Conservation (phyloP, 2,888 invertebrate species). For the Malacosoma neustria region DNA sequence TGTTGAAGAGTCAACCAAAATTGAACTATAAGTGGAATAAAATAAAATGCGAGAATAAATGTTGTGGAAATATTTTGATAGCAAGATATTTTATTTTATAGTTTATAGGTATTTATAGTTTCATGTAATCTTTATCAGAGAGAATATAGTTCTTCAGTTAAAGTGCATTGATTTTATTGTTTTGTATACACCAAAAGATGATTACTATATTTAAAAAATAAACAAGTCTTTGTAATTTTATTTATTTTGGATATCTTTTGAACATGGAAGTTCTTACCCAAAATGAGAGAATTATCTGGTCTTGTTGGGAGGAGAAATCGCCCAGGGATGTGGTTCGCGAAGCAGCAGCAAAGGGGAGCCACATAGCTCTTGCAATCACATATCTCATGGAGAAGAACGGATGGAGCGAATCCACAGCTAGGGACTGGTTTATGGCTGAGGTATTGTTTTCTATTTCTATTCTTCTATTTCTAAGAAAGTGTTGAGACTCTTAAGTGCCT, state of each 20-base stretch:
- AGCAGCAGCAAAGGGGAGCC: slow-evolving; percentile 79
- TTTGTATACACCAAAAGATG: neutral
- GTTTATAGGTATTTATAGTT: too few relatives aligned
- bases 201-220: neutral
- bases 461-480: too few relatives aligned
- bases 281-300: slow-evolving; percentile 77
- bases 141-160: too few relatives aligned
- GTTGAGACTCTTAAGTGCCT: too few relatives aligned
- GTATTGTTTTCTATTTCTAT: slow-evolving; percentile 39
- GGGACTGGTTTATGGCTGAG: slow-evolving; percentile 73
- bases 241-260: too few relatives aligned
- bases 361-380: slow-evolving; percentile 73
- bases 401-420: slow-evolving; percentile 65
- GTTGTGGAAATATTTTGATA: too few relatives aligned
- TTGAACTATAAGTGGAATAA: too few relatives aligned
- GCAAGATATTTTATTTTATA: too few relatives aligned
- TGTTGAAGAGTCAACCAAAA: too few relatives aligned
- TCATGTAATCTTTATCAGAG: too few relatives aligned
- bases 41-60: too few relatives aligned
- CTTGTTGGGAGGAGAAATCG: slow-evolving; percentile 77
- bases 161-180: slow-evolving; percentile 7
- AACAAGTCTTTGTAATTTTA: neutral
- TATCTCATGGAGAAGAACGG: slow-evolving; percentile 74
- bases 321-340: slow-evolving; percentile 79
- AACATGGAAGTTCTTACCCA: slow-evolving; percentile 73